Evolutionary conservation across 1,140 invertebrate species (phyloP).

Genomic region (Eriosoma lanigerum): DNA sequence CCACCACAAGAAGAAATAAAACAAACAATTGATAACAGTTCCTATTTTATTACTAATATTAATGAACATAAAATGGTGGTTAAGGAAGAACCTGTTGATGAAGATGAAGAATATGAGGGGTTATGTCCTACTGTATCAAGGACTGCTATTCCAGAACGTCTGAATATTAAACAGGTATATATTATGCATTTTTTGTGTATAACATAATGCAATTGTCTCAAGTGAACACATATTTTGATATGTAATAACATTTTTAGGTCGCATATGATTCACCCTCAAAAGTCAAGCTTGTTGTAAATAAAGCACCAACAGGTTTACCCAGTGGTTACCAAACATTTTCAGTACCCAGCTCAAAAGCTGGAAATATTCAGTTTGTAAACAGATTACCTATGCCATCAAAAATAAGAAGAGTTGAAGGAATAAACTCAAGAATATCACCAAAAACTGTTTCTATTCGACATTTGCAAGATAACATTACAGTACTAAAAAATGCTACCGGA

Average conservation of each 20-base stretch:
- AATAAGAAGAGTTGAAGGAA: background rate
- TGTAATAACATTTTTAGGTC: background rate
- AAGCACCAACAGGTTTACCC: conserved; percentile 31
- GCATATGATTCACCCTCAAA: conserved; percentile 47
- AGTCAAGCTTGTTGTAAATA: conserved; percentile 40
- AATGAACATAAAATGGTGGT: background rate
- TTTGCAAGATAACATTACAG: conserved; percentile 20
- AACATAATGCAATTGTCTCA: background rate
- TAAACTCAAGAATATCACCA: background rate
- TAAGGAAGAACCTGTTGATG: conserved; percentile 41
- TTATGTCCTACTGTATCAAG: background rate
- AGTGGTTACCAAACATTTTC: conserved; percentile 49
- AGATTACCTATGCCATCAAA: background rate
- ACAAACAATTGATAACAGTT: background rate
- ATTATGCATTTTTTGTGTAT: background rate
- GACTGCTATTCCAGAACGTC: conserved; percentile 16
- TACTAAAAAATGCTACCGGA: conserved; percentile 9
- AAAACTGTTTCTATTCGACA: conserved; percentile 42
- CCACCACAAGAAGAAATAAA: background rate
- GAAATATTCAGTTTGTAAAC: conserved; percentile 42
- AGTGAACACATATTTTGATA: background rate
- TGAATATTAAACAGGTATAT: conserved; percentile 37
- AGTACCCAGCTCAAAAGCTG: conserved; percentile 30
- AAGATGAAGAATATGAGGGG: background rate
- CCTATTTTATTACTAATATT: background rate